phyloP scores from a whole-genome alignment of 1,140 invertebrate genomes.

The Papilio xuthus region DNA sequence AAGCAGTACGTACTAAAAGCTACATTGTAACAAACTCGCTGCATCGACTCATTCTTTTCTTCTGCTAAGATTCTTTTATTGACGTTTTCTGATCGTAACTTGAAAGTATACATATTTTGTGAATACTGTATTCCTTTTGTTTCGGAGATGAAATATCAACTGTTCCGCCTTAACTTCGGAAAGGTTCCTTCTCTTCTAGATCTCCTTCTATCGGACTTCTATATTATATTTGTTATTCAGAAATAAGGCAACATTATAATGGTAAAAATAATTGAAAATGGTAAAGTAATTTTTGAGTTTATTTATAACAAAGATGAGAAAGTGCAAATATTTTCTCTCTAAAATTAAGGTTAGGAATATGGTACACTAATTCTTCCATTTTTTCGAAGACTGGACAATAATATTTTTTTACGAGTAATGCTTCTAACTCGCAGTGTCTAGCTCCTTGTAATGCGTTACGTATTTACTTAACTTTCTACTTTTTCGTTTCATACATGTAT shows the following conservation, averaged over 20 bases:
- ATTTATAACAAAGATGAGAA: too few species aligned
- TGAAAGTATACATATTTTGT: neutral
- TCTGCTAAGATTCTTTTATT: neutral
- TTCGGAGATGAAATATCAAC: neutral
- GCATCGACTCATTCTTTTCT: neutral
- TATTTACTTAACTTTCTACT: conserved; percentile 11
- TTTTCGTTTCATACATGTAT: conserved; percentile 3
- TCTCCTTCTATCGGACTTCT: too few species aligned
- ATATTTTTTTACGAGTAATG: too few species aligned
- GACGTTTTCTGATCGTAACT: neutral
- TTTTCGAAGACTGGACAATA: too few species aligned
- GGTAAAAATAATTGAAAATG: too few species aligned
- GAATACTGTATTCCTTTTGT: neutral
- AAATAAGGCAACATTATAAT: too few species aligned
- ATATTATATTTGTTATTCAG: too few species aligned
- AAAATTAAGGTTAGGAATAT: too few species aligned
- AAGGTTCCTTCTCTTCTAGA: neutral
- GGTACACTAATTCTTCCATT: too few species aligned
- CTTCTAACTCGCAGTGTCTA: neutral
- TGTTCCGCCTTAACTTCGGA: neutral
- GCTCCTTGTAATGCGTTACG: neutral
- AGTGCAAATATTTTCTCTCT: too few species aligned
- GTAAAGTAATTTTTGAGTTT: too few species aligned
- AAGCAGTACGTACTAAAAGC: neutral
- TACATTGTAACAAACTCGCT: neutral